phyloP scores from a whole-genome alignment of 2,797 vertebrate species.

The Tangara arthus region DNA sequence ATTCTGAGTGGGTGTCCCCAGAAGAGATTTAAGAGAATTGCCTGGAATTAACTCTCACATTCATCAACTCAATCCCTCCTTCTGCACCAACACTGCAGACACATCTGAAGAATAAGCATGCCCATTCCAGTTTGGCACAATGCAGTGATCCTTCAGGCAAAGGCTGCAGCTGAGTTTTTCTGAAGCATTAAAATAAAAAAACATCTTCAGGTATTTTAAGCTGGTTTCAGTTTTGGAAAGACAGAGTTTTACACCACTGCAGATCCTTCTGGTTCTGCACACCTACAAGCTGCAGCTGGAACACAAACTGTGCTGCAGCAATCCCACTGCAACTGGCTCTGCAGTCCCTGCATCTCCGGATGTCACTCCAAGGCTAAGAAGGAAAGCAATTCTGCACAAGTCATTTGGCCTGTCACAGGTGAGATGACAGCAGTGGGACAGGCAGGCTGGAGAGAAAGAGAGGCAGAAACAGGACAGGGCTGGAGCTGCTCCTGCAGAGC shows the following conservation, averaged over 20 bases:
- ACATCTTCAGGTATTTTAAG: background rate
- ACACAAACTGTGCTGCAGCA: background rate
- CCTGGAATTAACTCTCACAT: background rate
- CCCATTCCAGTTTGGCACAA: background rate
- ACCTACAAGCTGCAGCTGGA: background rate
- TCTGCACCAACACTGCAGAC: background rate
- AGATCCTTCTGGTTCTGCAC: background rate
- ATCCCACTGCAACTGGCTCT: background rate
- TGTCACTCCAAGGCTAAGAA: background rate
- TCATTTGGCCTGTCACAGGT: background rate
- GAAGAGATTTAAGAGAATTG: background rate
- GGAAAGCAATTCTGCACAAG: background rate
- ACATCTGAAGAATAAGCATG: background rate
- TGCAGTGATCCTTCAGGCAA: background rate
- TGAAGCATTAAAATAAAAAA: background rate
- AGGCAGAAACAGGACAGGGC: background rate
- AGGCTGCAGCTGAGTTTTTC: background rate
- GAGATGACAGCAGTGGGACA: fast-evolving
- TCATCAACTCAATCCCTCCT: background rate
- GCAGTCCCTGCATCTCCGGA: background rate
- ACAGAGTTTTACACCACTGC: background rate
- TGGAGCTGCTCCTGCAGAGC: background rate
- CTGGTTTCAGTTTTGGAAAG: background rate
- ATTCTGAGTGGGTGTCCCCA: background rate
- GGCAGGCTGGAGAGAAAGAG: background rate